Conservation (phyloP, 37 sponge, comb jelly and placozoan genomes). For the Bolinopsis microptera region DNA sequence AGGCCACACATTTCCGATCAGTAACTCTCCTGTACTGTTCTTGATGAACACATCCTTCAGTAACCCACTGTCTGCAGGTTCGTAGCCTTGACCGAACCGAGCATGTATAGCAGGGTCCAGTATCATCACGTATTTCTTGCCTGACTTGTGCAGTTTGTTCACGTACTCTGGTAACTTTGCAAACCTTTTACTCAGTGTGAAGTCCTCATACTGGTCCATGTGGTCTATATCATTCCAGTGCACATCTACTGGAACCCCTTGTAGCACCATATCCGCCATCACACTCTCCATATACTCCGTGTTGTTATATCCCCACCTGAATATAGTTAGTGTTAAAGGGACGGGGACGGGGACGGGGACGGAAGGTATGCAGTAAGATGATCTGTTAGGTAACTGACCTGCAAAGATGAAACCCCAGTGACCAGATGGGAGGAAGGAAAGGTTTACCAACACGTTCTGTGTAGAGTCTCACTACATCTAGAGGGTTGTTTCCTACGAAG, state of each 20-base stretch:
- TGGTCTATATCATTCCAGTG: constrained; percentile 92
- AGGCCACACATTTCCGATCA: constrained; percentile 86
- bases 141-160: constrained; percentile 69
- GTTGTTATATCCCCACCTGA: constrained; percentile 52
- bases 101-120: constrained; percentile 78
- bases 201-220: constrained; percentile 77
- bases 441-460: constrained; percentile 56
- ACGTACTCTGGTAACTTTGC: constrained; percentile 69
- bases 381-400: not conserved
- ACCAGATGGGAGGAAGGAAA: constrained; percentile 34
- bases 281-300: constrained; percentile 41
- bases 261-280: not conserved
- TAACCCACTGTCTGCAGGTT: constrained; percentile 75
- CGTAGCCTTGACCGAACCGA: constrained; percentile 68
- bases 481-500: constrained; percentile 76
- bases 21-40: constrained; percentile 67
- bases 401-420: constrained; percentile 33
- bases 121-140: constrained; percentile 77
- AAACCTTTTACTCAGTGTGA: constrained; percentile 71
- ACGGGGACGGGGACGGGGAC: too few relatives aligned
- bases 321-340: too few relatives aligned
- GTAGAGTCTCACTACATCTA: constrained; percentile 74
- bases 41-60: constrained; percentile 71
- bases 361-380: too few relatives aligned
- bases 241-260: constrained; percentile 65